A percentile compares a stretch with the other conserved stretches of the same genome.
Evolutionary conservation across 2,888 invertebrate genomes (phyloP).

Genomic region (Agrochola lychnidis): DNA sequence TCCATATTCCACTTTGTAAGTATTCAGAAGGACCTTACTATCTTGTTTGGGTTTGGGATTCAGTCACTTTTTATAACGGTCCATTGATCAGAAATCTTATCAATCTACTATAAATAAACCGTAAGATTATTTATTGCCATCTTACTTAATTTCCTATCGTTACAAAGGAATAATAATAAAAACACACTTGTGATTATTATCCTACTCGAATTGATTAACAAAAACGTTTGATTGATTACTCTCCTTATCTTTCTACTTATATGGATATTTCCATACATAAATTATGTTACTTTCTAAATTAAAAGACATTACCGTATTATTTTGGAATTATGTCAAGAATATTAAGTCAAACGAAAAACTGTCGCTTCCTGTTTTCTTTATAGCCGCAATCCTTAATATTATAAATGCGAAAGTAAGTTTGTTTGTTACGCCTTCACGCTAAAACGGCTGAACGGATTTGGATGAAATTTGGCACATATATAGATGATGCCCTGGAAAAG

Average conservation of each 20-base stretch:
- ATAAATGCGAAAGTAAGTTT: too few species aligned
- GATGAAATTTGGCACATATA: too few species aligned
- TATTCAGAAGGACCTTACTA: neutral
- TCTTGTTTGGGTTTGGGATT: neutral
- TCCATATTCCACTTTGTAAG: neutral
- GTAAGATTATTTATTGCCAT: neutral
- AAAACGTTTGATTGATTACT: constrained; percentile 27
- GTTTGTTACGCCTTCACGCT: too few species aligned
- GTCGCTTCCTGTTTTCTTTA: constrained; percentile 1
- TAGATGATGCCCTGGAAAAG: too few species aligned
- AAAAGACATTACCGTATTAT: constrained; percentile 22
- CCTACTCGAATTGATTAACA: neutral
- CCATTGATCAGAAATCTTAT: constrained; percentile 5
- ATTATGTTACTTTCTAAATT: constrained; percentile 29
- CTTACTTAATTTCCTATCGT: too few species aligned
- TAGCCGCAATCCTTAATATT: too few species aligned
- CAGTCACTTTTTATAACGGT: neutral
- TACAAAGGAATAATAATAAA: neutral
- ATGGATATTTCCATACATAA: neutral
- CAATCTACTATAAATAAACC: neutral
- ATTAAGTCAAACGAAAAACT: constrained; percentile 9
- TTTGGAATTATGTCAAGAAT: constrained; percentile 12
- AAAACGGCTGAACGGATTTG: too few species aligned
- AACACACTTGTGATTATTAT: neutral
- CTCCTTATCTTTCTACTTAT: neutral